Evolutionary conservation across 2,888 invertebrate species (phyloP).

Genomic region (Scrobipalpa costella): DNA sequence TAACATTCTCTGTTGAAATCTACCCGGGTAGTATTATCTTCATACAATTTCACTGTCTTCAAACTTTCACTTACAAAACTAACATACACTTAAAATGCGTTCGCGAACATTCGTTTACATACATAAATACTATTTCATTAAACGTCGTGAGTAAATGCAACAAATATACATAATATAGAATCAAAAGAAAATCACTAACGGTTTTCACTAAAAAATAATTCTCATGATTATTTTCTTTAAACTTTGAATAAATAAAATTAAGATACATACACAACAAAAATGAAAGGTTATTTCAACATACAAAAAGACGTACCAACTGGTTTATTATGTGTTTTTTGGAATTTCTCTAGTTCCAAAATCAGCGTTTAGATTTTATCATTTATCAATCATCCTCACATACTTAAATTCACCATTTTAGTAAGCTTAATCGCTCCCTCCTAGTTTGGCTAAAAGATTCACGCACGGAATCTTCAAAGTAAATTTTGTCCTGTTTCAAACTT

Average conservation of each 20-base stretch:
- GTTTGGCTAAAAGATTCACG: conserved; percentile 9
- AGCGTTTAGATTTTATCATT: background rate
- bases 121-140: conserved; percentile 8
- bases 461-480: conserved; percentile 7
- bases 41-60: conserved; percentile 29
- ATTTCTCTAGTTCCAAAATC: background rate
- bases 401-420: conserved; percentile 10
- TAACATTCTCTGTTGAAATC: background rate
- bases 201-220: conserved; percentile 44
- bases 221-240: conserved; percentile 25
- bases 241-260: conserved; percentile 29
- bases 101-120: conserved; percentile 18
- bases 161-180: conserved; percentile 63
- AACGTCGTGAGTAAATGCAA: conserved; percentile 66
- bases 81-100: conserved; percentile 38
- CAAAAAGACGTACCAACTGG: background rate
- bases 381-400: conserved; percentile 3
- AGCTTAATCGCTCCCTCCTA: conserved; percentile 24
- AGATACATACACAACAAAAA: conserved; percentile 4
- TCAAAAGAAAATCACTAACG: conserved; percentile 42
- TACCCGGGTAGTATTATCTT: conserved; percentile 33
- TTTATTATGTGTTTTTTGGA: background rate
- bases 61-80: conserved; percentile 43
- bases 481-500: background rate
- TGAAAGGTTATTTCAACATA: background rate